These are phyloP conservation scores for Semibalanus balanoides DNA, from an alignment of 1,140 invertebrate genomes.

Conservation along the genomic window DNA sequence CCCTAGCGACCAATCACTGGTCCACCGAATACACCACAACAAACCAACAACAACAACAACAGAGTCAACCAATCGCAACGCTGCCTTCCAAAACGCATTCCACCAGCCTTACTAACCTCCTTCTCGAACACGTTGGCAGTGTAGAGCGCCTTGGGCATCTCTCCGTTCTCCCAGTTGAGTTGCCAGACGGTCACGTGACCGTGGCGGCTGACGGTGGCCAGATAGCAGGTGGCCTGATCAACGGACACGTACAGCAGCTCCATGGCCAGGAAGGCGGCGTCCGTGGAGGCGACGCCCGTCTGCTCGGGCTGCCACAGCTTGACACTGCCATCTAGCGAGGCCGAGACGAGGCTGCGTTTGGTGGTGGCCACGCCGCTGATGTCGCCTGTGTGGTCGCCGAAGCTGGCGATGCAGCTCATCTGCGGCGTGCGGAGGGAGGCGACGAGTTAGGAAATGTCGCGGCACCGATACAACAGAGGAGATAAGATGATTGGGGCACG, in stretches of 20 bases:
- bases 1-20: no score
- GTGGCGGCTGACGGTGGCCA: neutral
- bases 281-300: neutral
- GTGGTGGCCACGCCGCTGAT: neutral
- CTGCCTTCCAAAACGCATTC: no score
- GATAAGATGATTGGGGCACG: no score
- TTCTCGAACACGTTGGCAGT: neutral
- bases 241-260: neutral
- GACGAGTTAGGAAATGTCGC: no score
- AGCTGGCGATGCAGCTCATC: neutral
- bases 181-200: neutral
- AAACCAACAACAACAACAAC: no score
- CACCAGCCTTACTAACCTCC: no score
- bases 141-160: neutral
- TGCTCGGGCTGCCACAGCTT: neutral
- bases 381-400: neutral
- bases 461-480: no score
- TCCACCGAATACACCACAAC: no score
- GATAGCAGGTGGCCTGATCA: neutral
- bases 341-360: neutral
- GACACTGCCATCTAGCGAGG: neutral
- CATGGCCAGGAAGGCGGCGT: neutral
- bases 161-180: neutral
- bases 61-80: no score
- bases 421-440: neutral